A percentile compares a stretch with the other conserved stretches of the same genome.
phyloP scores from a whole-genome alignment of 92 coral and sea anemone genomes.

The Phymanthus crucifer region DNA sequence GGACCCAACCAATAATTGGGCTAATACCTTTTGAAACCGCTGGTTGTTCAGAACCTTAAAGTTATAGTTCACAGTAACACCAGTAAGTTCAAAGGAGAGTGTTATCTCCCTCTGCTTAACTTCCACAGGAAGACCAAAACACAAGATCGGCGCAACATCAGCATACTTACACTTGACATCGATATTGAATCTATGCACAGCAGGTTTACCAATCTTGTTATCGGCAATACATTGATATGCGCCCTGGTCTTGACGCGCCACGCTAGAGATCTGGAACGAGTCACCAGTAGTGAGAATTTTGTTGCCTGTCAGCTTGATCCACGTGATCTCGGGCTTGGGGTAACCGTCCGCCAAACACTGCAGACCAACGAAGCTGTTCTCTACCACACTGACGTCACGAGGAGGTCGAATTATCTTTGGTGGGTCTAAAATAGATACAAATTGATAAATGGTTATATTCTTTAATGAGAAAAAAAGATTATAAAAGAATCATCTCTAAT shows the following conservation, averaged over 20 bases:
- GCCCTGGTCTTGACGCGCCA: constrained; percentile 66
- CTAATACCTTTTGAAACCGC: too few relatives aligned
- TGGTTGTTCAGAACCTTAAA: too few relatives aligned
- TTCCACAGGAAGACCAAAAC: background rate
- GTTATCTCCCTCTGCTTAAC: too few relatives aligned
- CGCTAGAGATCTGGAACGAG: constrained; percentile 39
- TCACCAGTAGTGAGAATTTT: constrained; percentile 43
- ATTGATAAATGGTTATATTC: too few relatives aligned
- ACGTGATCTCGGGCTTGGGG: constrained; percentile 74
- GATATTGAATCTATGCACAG: constrained; percentile 44
- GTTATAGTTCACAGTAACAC: too few relatives aligned
- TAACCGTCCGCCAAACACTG: constrained; percentile 77
- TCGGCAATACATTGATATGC: constrained; percentile 75
- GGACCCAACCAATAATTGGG: too few relatives aligned
- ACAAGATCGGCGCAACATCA: background rate
- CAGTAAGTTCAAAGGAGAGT: too few relatives aligned
- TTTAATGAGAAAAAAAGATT: too few relatives aligned
- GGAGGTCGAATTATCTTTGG: constrained; percentile 62
- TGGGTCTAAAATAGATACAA: constrained; percentile 43
- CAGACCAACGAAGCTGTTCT: constrained; percentile 42
- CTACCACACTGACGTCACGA: constrained; percentile 33
- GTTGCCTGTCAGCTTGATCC: constrained; percentile 67
- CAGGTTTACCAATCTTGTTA: constrained; percentile 63
- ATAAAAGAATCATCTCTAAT: too few relatives aligned
- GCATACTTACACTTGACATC: constrained; percentile 80